Evolutionary conservation across 2,113 vertebrate genomes (phyloP), one percentile per base, ranked within the genome.

Genomic region (Crocuta crocuta): DNA sequence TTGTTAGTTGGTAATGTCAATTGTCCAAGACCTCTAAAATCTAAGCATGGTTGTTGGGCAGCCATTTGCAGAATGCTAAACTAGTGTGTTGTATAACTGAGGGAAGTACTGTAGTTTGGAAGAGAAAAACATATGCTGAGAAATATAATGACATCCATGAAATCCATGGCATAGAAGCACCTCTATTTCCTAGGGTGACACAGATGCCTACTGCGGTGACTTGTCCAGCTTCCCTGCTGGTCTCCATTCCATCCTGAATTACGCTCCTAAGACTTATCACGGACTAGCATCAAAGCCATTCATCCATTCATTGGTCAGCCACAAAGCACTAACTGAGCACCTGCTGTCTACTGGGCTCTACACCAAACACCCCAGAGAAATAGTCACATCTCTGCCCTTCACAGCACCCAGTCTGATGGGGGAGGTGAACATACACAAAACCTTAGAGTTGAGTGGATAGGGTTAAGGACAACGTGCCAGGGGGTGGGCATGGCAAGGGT

Each of bases 11-110:
- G 26, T 66, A 61, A 63, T 53, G 5, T n/a, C 92, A 90, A 88
- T 66, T 87, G 93, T 63, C 63, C 68, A 87, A 70, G 55, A 65
- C 70, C 74, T 91, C 50, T 80, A 95, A 94, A 92, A 93, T 61
- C 71, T 97, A 88, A 98, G 93, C 93, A 63, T 31, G 50, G 23
- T 63, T 84, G n/a, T 94, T 94, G 87, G 58, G 13, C 31, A 97
- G 87, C 55, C 23, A 74, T 71, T 88, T 92, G 87, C n/a, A 81
- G 65, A 61, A 86, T 92, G 81, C 82, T 84, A 91, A 93, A 88
- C 93, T 73, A 92, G 65, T 76, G 61, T 90, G 87, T 43, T 87
- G 19, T 84, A 31, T 39, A 71, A 94, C 61, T n/a, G 50, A 55
- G 55, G 84, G 45, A 84, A 88, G 15, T 28, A 90, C 19, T 90